phyloP scores from a whole-genome alignment of 2,113 vertebrate genomes.

The Geococcyx californianus region DNA sequence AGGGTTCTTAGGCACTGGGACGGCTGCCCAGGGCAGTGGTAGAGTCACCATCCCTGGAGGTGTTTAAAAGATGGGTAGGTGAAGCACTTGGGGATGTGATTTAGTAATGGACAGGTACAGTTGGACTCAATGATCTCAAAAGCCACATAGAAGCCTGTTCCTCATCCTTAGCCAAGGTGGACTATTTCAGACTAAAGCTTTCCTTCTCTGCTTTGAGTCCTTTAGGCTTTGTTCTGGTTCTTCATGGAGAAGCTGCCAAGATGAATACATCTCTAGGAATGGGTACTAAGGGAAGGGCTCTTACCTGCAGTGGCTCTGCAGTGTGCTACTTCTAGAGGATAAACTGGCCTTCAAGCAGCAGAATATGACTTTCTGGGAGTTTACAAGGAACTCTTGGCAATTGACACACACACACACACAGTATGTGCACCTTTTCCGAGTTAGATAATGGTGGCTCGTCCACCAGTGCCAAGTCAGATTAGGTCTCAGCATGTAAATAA shows the following conservation, averaged over 20 bases:
- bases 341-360: background rate
- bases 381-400: background rate
- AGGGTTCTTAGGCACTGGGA: too few species aligned
- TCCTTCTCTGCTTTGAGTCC: constrained; percentile 3
- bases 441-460: too few species aligned
- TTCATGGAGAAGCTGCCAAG: background rate
- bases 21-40: too few species aligned
- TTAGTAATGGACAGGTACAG: too few species aligned
- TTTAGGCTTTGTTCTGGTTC: constrained; percentile 39
- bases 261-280: constrained; percentile 17
- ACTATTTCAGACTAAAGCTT: constrained; percentile 30
- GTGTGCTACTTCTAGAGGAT: background rate
- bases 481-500: too few species aligned
- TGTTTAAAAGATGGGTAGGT: too few species aligned
- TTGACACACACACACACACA: too few species aligned
- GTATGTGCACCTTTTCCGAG: too few species aligned
- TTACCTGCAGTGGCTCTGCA: background rate
- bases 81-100: too few species aligned
- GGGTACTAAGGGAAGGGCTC: background rate
- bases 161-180: background rate
- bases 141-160: background rate
- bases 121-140: too few species aligned
- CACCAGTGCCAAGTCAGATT: too few species aligned
- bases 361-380: background rate
- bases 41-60: too few species aligned